Base-by-base conservation (phyloP, 1,140 invertebrate species). In the Myzus persicae region DNA sequence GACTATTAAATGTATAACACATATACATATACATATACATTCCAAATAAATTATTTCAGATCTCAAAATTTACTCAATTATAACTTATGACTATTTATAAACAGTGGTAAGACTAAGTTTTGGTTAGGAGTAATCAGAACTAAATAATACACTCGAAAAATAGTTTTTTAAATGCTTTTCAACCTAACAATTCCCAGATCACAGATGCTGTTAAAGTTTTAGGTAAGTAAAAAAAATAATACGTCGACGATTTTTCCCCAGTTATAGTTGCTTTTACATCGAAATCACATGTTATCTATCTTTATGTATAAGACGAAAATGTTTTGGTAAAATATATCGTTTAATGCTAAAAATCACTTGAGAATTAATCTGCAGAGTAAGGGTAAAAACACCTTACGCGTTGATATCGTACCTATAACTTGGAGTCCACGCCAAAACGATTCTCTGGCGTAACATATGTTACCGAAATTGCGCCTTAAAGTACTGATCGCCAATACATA, bases 341-440 rank as follows among this genome's bases (percentile, higher is more conserved):
- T 84, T 84, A 40, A 42, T 82, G 76, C 36, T 22, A 82, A 76
- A 76, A 76, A 82, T 38, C 36, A 22, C 20, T 6, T 82, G 38
- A 5, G n/a, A 82, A 82, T 82, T 82, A 82, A 82, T 82, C 20
- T 82, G 36, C 82, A 84, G 40, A 84, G 31, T 76, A 76, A 76
- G 59, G 24, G 82, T 5, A 20, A 85, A 85, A 44, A 85, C 14
- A 31, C 40, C 26, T 82, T 44, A 31, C 84, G 4, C 42, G 40
- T 42, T 85, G n/a, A n/a, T 40, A 44, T 26, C 5, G 24, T 38
- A 24, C n/a, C n/a, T n/a, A n/a, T 7, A 84, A 40, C 38, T 84
- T 14, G 2, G 82, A 24, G 26, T 40, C 31, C 14, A 26, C 40
- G 40, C 40, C 9, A 40, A 84, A 84, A 84, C 14, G 24, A 48